Evolutionary conservation across 2,113 vertebrate species (phyloP).

Genomic region (Strix uralensis): DNA sequence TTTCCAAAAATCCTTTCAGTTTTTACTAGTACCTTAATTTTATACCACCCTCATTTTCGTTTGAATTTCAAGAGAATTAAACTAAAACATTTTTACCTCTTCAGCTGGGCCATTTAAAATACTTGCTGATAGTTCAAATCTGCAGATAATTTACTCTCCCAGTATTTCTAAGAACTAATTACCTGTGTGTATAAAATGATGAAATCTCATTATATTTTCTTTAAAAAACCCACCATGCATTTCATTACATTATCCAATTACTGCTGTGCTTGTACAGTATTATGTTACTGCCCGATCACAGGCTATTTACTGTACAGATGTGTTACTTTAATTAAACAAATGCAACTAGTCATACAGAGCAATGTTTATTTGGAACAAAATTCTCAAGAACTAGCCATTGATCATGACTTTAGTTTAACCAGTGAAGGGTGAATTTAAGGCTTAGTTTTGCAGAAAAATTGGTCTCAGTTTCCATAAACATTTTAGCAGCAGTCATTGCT

Average conservation of each 20-base stretch:
- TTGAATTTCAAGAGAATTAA: constrained; percentile 63
- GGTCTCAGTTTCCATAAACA: not conserved
- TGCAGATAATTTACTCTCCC: constrained; percentile 74
- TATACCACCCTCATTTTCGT: not conserved
- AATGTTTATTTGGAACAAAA: constrained; percentile 54
- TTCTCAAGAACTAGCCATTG: not conserved
- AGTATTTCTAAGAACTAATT: constrained; percentile 78
- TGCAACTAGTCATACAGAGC: constrained; percentile 67
- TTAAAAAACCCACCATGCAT: constrained; percentile 69
- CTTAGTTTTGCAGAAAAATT: not conserved
- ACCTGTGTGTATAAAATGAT: constrained; percentile 77
- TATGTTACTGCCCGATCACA: constrained; percentile 71
- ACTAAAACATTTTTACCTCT: constrained; percentile 32
- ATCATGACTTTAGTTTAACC: not conserved
- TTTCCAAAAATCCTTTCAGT: not conserved
- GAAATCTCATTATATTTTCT: constrained; percentile 80
- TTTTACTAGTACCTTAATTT: not conserved
- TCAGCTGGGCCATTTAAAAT: constrained; percentile 67
- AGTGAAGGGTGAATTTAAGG: not conserved
- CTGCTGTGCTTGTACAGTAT: constrained; percentile 69
- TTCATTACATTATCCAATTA: constrained; percentile 80
- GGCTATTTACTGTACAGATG: constrained; percentile 75
- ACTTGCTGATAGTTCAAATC: constrained; percentile 75
- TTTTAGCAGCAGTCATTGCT: not conserved
- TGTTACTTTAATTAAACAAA: constrained; percentile 82